Evolutionary conservation across 2,113 vertebrate species (phyloP), one percentile per base, ranked within the genome.

Genomic region (Lepisosteus osseus): DNA sequence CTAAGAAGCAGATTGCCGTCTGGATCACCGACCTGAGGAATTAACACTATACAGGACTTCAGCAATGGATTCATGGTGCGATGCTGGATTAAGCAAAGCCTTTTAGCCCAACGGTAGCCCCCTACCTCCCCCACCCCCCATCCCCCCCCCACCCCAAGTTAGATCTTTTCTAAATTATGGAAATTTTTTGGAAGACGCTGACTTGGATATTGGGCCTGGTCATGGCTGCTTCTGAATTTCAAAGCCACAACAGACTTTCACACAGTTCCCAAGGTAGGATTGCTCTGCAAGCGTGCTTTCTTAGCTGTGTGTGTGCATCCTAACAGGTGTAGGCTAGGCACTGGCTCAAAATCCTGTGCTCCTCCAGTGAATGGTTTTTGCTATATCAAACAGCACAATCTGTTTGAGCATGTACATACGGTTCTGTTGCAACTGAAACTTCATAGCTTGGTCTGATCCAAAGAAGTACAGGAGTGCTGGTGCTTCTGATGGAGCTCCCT

Each of bases 141-240:
- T 85, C 87, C 86, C 79, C 86, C 80, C 74, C 83, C 73, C 83
- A 83, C 82, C 84, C 83, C 84, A 87, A 86, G 85, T 90, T 90
- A 89, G 81, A 92, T 61, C 80, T 91, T 85, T 89, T 89, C 90
- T 92, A 93, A 98, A 98, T 96, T 93, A 99, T 99, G 97, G 97
- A 99, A 95, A 91, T 96, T 93, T 93, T 96, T 93, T 97, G 95
- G 97, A 99, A 96, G 95, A 96, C 88, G 89, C 93, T 97, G 93
- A 95, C 94, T 88, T 98, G 96, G 97, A 97, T 96, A 86, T 93
- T 98, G 90, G 96, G 94, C 93, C 90, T 98, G 84, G 90, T 94
- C 88, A 93, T 98, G 95, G 94, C 94, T 84, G 94, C 95, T 86
- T 94, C 96, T 51, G 95, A 96, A 87, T 93, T 95, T 91, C 93